Base-by-base conservation (phyloP, 1,140 invertebrate genomes). In the Cyclargus thomasi region DNA sequence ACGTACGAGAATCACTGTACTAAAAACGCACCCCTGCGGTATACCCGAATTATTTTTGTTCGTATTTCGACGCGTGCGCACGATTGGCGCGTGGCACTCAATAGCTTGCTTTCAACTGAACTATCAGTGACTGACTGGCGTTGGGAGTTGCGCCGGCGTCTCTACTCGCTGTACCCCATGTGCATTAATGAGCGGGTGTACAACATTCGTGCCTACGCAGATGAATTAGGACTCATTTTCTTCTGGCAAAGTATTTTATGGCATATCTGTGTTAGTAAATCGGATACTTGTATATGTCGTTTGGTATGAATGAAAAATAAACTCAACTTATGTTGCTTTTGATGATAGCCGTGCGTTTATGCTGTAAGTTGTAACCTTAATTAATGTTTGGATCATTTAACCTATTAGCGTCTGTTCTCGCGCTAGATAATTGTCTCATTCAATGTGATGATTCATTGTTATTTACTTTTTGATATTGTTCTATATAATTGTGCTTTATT, bases 281-380 rank as follows among this genome's bases (percentile, higher is more conserved):
- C 82, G 79, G 79, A 82, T 84, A 84, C 79, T 83, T 85, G 85
- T 87, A 86, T 89, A 83, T 82, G 83, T 87, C 84, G 80, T 83
- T 80, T 77, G 66, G 74, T 80, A 89, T 88, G 86, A 89, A 89
- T 89, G 86, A 86, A 89, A 82, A 85, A 88, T 86, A 86, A 83
- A 86, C 83, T 82, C 72, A 74, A 77, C 75, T 76, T 78, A 83
- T 82, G 83, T 82, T 83, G 83, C 86, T 89, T 87, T 79, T 79
- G 84, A 80, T 79, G 74, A 72, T 75, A 74, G 76, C 79, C 73
- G 75, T 75, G 74, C 74, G 76, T 82, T 86, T 85, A 80, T 82
- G 4, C 29, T 29, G 29, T 29, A 29, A 47, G 74, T 77, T 83
- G 79, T 86, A 86, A 81, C 83, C 80, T 87, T 87, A 89, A 88